These are phyloP conservation scores for Melanotaenia maccullochi DNA, from an alignment of 2,797 vertebrate genomes.

Conservation along the genomic window DNA sequence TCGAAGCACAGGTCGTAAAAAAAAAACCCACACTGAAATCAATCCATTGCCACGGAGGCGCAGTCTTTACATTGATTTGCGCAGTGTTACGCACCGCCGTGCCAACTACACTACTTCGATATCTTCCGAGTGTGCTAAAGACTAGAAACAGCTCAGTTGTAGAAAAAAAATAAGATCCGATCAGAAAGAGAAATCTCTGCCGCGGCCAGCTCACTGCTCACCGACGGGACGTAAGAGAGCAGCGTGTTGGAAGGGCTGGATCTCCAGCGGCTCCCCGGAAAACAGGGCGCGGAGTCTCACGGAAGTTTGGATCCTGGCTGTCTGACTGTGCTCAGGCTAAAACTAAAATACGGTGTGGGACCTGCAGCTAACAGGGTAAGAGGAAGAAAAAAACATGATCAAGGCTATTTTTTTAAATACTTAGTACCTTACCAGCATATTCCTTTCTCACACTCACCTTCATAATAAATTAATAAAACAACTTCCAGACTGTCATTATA, in stretches of 20 bases:
- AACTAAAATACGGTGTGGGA: slow-evolving; percentile 70
- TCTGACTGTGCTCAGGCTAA: slow-evolving; percentile 38
- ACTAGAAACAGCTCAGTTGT: slow-evolving; percentile 32
- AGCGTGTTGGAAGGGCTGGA: slow-evolving; percentile 79
- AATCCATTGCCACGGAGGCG: slow-evolving; percentile 82
- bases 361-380: not conserved
- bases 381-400: not conserved
- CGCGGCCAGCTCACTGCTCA: slow-evolving; percentile 73
- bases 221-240: slow-evolving; percentile 77
- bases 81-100: slow-evolving; percentile 30
- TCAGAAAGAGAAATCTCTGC: slow-evolving; percentile 70
- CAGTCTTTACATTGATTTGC: slow-evolving; percentile 39
- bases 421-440: not conserved
- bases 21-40: slow-evolving; percentile 68
- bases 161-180: slow-evolving; percentile 62
- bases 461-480: not conserved
- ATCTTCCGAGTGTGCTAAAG: slow-evolving; percentile 36
- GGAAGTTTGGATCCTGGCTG: slow-evolving; percentile 68
- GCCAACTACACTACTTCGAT: slow-evolving; percentile 30
- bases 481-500: not conserved
- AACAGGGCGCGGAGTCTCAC: slow-evolving; percentile 76
- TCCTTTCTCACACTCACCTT: not conserved
- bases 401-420: not conserved
- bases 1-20: slow-evolving; percentile 68
- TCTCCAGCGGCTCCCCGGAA: slow-evolving; percentile 78